Evolutionary conservation across 2,113 vertebrate species (phyloP), one percentile per base, ranked within the genome.

Genomic region (Rostratula benghalensis): DNA sequence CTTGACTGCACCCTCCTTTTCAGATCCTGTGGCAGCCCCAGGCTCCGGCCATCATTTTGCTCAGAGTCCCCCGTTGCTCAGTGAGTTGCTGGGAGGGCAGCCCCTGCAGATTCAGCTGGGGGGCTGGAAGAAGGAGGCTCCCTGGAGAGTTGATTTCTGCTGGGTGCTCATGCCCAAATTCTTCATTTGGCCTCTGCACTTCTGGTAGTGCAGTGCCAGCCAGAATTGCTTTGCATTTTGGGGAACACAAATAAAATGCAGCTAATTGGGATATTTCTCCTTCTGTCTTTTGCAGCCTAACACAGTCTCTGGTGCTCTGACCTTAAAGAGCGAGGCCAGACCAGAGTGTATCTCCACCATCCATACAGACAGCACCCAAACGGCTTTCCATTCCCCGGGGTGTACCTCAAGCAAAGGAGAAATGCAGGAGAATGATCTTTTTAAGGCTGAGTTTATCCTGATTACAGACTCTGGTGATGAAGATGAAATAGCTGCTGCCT

Each of bases 381-480:
- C 60, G 0, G n/a, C 73, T 93, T 96, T 93, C 80, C 90, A 87
- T 94, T 77, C 70, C 83, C 74, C 12, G 5, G 28, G 27, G 51
- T 27, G 28, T 68, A 76, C 94, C 76, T 27, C 24, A 4, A 96
- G 73, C 23, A 27, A 89, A 92, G 95, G 93, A 92, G 97, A 93
- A 91, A 98, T 98, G 98, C 97, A 98, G 43, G 98, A 98, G 67
- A 94, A 97, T 78, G 97, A 98, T 65, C 97, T 98, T 93, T 99
- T 99, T 89, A 99, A 98, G 97, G 98, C 98, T 11, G 98, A 99
- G 77, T 98, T 98, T 94, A 98, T 99, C 90, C 98, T 98, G 87
- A 97, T 99, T 91, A 98, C 98, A 33, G 98, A 99, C 91, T 97
- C 97, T 0, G 97, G 97, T 76, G 98, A 98, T 71, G 97, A 96